Percentiles rank a stretch among this genome's conserved stretches.
Conservation (phyloP, 2,888 invertebrate species). For the Rugalucina vietnamica region DNA sequence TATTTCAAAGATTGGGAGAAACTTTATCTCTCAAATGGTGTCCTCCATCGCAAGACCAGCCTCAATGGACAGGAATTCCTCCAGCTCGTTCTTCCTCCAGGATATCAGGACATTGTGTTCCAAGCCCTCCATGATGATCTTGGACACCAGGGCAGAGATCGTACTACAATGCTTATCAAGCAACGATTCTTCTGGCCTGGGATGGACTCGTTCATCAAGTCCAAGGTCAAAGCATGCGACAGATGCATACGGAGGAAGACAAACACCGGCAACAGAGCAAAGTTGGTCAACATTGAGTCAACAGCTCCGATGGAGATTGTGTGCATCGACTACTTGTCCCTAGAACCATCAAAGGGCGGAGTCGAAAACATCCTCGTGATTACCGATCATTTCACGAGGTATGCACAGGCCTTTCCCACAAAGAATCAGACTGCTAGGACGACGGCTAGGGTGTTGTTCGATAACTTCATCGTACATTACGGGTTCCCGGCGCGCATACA, state of each 20-base stretch:
- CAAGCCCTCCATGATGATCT: not conserved
- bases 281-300: not conserved
- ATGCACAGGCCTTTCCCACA: constrained; percentile 34
- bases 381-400: constrained; percentile 40
- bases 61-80: not conserved
- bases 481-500: constrained; percentile 39
- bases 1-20: not conserved
- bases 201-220: not conserved
- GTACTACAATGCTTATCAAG: not conserved
- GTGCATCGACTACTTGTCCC: constrained; percentile 14
- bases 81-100: not conserved
- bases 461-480: constrained; percentile 36
- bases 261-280: not conserved
- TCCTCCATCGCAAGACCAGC: not conserved
- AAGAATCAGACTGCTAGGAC: constrained; percentile 42
- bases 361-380: constrained; percentile 29
- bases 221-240: not conserved
- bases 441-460: constrained; percentile 31
- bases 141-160: not conserved
- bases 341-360: constrained; percentile 24
- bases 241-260: not conserved
- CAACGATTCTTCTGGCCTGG: not conserved
- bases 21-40: not conserved
- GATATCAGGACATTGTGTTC: not conserved
- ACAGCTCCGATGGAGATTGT: not conserved